Base-by-base conservation (phyloP, 1,140 invertebrate genomes). In the Musca domestica region DNA sequence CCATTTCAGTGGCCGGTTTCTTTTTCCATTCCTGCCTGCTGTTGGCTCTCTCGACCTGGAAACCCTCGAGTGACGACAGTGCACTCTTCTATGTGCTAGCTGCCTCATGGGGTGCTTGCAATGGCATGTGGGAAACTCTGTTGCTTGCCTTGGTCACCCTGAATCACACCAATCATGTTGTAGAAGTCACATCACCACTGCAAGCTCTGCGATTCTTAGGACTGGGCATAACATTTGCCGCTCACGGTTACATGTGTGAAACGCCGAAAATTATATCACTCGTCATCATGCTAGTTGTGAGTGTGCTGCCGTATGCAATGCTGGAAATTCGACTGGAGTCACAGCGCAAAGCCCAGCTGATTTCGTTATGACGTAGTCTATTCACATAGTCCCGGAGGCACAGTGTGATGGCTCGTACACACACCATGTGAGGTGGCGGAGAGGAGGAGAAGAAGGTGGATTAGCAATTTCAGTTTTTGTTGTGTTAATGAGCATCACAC, bases 101-200 rank as follows among this genome's bases (percentile, higher is more conserved):
- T 25, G 88, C 88, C 3, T 87, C 87, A 7, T 90, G 88, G 88
- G 88, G 88, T 41, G 88, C 89, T n/a, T 90, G 88, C 75, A 89
- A 90, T 69, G 87, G 88, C 23, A 88, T 90, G 71, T 90, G 88
- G 88, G 88, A 90, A 75, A 88, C 87, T 64, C 79, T 90, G 7
- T 80, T 85, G 47, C 81, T 81, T 22, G 76, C 80, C 6, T 71
- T 81, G 68, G 75, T 81, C 48, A 81, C 80, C 9, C 66, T 80
- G 3, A 81, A 80, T 46, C 80, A 81, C 46, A 69, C 75, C 3
- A 71, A 74, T 20, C 73, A 81, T 67, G 61, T 69, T 12, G 67
- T 71, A 7, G 76, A 79, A 54, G 74, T 81, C 0, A 71, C 73
- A 1, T 75, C 74, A 3, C 74, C 76, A 1, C 58, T 81, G n/a